These are phyloP conservation scores for Ethmia dodecea DNA, from an alignment of 2,888 invertebrate species.

Conservation along the genomic window DNA sequence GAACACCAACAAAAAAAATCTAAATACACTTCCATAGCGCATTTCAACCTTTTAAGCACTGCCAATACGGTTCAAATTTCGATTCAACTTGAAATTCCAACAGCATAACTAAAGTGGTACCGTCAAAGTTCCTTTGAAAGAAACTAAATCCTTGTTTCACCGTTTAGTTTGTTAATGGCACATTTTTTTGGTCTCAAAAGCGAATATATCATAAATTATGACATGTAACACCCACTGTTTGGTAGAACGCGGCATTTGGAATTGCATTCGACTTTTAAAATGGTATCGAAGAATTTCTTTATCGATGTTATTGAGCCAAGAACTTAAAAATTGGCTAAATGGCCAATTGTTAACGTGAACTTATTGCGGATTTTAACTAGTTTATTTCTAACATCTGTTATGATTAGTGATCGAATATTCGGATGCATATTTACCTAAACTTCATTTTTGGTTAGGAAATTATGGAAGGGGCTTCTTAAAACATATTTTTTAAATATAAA, in stretches of 20 bases:
- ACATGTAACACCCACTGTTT: conserved; percentile 54
- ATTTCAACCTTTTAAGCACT: neutral
- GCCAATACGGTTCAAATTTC: too few species aligned
- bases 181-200: conserved; percentile 42
- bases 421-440: too few species aligned
- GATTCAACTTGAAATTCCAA: neutral
- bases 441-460: too few species aligned
- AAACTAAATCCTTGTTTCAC: conserved; percentile 63
- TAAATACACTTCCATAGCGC: neutral
- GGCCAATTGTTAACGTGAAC: too few species aligned
- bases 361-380: too few species aligned
- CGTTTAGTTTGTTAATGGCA: conserved; percentile 64
- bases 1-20: conserved; percentile 24
- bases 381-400: too few species aligned
- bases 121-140: conserved; percentile 37
- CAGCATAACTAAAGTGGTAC: conserved; percentile 13
- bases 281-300: too few species aligned
- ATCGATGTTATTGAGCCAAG: too few species aligned
- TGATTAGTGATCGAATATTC: too few species aligned
- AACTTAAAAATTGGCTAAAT: too few species aligned
- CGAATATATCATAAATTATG: conserved; percentile 67
- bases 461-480: too few species aligned
- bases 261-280: conserved; percentile 24
- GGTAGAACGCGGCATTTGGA: conserved; percentile 29
- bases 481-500: too few species aligned